Percentiles rank a stretch among this genome's conserved stretches.
These are phyloP conservation scores for Meriones unguiculatus DNA, from an alignment of 2,113 vertebrate species.

Conservation along the genomic window DNA sequence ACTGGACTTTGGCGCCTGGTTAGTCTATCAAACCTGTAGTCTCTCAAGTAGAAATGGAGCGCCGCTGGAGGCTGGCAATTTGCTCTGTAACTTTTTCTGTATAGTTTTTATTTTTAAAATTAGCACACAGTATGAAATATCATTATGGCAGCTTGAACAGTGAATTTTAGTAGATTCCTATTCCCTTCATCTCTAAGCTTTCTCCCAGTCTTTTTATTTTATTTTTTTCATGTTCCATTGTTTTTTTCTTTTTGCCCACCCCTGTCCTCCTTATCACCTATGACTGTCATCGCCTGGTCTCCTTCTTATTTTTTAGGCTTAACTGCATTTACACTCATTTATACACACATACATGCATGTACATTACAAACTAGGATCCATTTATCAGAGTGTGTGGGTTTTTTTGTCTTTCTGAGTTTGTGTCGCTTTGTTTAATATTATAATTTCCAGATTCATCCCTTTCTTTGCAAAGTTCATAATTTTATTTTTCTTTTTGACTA, in stretches of 20 bases:
- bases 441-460: not conserved
- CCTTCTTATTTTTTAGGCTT: not conserved
- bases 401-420: not conserved
- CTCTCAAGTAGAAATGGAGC: not conserved
- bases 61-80: not conserved
- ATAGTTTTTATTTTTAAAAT: not conserved
- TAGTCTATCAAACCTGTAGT: not conserved
- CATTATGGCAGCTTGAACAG: not conserved
- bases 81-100: not conserved
- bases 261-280: not conserved
- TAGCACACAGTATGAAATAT: not conserved
- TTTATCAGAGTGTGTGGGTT: not conserved
- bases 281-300: not conserved
- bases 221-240: not conserved
- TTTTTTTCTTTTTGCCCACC: not conserved
- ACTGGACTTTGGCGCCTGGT: constrained; percentile 18
- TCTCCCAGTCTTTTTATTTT: not conserved
- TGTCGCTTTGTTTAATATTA: not conserved
- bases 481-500: not conserved
- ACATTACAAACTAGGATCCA: not conserved
- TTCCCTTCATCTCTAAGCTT: not conserved
- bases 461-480: not conserved
- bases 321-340: not conserved
- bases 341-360: not conserved
- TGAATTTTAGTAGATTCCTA: not conserved